phyloP scores from a whole-genome alignment of 64 coral and sea anemone genomes.

The Porites lutea region DNA sequence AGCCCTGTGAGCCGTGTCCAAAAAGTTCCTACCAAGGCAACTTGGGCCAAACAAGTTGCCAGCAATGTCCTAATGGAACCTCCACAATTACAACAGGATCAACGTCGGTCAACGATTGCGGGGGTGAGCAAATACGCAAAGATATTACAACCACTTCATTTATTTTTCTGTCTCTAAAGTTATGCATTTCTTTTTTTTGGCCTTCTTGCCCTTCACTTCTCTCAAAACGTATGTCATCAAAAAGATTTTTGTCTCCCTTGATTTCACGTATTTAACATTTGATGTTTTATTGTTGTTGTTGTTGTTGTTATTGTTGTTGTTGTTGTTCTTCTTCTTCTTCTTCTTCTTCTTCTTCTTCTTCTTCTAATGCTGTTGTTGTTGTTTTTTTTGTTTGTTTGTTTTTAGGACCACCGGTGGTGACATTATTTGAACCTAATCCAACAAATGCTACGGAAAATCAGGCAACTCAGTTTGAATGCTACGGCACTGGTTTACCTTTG shows the following conservation, averaged over 20 bases:
- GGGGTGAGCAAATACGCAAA: background rate
- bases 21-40: slow-evolving; percentile 23
- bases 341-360: too few relatives aligned
- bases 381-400: background rate
- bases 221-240: too few relatives aligned
- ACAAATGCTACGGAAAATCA: slow-evolving; percentile 48
- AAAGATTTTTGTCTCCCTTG: too few relatives aligned
- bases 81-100: slow-evolving; percentile 4
- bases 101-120: slow-evolving; percentile 10
- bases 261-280: too few relatives aligned
- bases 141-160: background rate
- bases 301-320: too few relatives aligned
- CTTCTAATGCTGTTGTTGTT: too few relatives aligned
- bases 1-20: slow-evolving; percentile 44
- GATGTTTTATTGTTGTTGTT: too few relatives aligned
- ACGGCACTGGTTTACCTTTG: slow-evolving; percentile 28
- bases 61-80: slow-evolving; percentile 42
- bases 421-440: slow-evolving; percentile 32
- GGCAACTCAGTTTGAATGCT: slow-evolving; percentile 36
- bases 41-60: background rate
- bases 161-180: background rate
- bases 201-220: too few relatives aligned
- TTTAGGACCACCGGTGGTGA: slow-evolving; percentile 37
- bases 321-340: too few relatives aligned
- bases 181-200: too few relatives aligned